These are phyloP conservation scores for Hypothenemus hampei DNA, from an alignment of 1,140 invertebrate genomes.

Conservation along the genomic window DNA sequence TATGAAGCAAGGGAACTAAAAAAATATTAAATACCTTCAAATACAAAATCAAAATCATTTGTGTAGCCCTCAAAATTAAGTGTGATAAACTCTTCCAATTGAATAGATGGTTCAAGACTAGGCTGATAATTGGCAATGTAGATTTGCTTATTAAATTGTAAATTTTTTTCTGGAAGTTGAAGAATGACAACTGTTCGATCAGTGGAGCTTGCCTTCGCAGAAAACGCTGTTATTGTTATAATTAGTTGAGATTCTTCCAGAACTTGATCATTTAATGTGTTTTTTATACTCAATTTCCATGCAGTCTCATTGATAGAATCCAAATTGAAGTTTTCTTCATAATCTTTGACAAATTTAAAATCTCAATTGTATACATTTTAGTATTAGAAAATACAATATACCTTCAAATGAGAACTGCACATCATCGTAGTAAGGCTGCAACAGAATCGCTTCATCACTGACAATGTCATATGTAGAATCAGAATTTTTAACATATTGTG, in stretches of 20 bases:
- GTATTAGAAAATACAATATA: not conserved
- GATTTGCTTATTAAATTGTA: not conserved
- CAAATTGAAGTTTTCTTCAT: too few species aligned
- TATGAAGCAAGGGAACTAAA: not conserved
- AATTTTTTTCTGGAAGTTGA: not conserved
- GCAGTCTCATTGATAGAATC: too few species aligned
- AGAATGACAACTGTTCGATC: not conserved
- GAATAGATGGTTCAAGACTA: not conserved
- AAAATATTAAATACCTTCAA: not conserved
- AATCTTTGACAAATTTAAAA: too few species aligned
- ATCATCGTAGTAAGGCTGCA: not conserved
- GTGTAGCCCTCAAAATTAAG: not conserved
- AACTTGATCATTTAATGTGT: too few species aligned
- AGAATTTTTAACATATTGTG: not conserved
- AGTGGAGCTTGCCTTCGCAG: not conserved
- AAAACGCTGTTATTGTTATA: not conserved
- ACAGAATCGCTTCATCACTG: too few species aligned
- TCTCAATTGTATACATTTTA: not conserved
- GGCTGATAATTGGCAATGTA: not conserved
- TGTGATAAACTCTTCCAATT: not conserved
- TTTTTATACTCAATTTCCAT: too few species aligned
- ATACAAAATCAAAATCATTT: not conserved
- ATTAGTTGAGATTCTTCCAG: conserved; percentile 1
- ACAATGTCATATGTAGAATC: too few species aligned
- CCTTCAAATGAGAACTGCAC: not conserved